Base-by-base conservation (phyloP, 2,113 vertebrate genomes). In the Cephalopterus ornatus region DNA sequence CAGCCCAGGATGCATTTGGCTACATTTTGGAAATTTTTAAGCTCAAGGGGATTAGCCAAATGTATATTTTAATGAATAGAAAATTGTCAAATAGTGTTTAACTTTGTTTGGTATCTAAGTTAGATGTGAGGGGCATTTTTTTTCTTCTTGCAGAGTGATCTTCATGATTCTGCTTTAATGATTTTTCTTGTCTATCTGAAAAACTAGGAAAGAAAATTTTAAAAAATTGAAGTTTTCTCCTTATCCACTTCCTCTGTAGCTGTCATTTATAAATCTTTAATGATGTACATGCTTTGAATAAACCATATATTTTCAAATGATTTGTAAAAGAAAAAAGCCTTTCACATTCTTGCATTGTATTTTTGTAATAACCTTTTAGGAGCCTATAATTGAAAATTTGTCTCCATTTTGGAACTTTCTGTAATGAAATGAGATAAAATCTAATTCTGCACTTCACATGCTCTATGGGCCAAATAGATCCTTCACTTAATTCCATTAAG, bases 141-240 rank as follows among this genome's bases (percentile, higher is more conserved):
- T 71, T 27, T 33, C 71, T 53, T 61, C 18, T 67, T 88, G 12
- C 6, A 33, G 41, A 46, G 6, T 79, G 79, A 79, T 89, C 22
- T 76, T 61, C 53, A 18, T 76, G 61, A 89, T 82, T 91, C 41
- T 87, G 6, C 56, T 82, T 85, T 85, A 92, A 68, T 68, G 20
- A 44, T 87, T 89, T 94, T 91, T 75, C 42, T 84, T 13, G 4
- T 56, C 76, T 70, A 13, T 6, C 30, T 5, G 2, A 63, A 81
- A 93, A 95, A 86, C 6, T 12, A 21, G 59, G 83, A 58, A 62
- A 56, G 65, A 86, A 90, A 86, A 71, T 74, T 68, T 74, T 11
- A 50, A 92, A 92, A 93, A 90, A 94, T 80, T 73, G 22, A 67
- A 76, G 15, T 76, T 92, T 80, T 93, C 23, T 86, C 33, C 52